Percentiles rank a stretch among this genome's conserved stretches.
Evolutionary conservation across 2,797 vertebrate species (phyloP).

Genomic region (Coranthus polyacanthus): DNA sequence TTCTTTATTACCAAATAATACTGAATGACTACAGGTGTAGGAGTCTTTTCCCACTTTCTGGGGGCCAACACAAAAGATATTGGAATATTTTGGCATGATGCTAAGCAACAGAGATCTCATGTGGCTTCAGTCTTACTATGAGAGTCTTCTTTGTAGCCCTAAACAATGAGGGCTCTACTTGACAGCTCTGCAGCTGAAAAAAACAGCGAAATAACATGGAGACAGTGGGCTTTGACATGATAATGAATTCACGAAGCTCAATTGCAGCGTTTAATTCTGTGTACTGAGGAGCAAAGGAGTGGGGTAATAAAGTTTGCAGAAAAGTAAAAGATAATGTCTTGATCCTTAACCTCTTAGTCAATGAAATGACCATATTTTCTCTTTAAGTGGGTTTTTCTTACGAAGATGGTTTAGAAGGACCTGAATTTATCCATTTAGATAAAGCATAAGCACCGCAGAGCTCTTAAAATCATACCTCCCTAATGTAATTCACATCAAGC

Average conservation of each 20-base stretch:
- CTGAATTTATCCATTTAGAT: conserved; percentile 9
- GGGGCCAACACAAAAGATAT: conserved; percentile 7
- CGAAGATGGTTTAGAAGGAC: conserved; percentile 10
- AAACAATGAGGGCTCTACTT: conserved; percentile 26
- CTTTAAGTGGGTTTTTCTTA: conserved; percentile 31
- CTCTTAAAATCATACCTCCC: conserved; percentile 39
- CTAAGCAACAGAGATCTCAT: conserved; percentile 27
- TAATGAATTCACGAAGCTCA: conserved; percentile 47
- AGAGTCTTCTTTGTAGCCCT: not conserved
- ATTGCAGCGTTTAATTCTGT: conserved; percentile 34
- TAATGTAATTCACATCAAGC: conserved; percentile 35
- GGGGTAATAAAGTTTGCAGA: conserved; percentile 20
- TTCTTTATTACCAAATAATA: conserved; percentile 22
- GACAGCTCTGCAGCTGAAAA: conserved; percentile 14
- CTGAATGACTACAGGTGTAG: conserved; percentile 6
- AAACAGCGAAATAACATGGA: conserved; percentile 21
- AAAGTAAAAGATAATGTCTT: conserved; percentile 61
- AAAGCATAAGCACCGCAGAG: conserved; percentile 17
- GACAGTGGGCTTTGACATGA: conserved; percentile 30
- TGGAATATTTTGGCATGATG: conserved; percentile 39
- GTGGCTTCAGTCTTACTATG: conserved; percentile 18
- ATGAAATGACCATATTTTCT: conserved; percentile 37
- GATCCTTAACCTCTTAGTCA: conserved; percentile 36
- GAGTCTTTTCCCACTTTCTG: conserved; percentile 14
- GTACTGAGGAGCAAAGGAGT: conserved; percentile 12